Conservation (phyloP, 2,888 invertebrate genomes). For the Myopa tessellatipennis region DNA sequence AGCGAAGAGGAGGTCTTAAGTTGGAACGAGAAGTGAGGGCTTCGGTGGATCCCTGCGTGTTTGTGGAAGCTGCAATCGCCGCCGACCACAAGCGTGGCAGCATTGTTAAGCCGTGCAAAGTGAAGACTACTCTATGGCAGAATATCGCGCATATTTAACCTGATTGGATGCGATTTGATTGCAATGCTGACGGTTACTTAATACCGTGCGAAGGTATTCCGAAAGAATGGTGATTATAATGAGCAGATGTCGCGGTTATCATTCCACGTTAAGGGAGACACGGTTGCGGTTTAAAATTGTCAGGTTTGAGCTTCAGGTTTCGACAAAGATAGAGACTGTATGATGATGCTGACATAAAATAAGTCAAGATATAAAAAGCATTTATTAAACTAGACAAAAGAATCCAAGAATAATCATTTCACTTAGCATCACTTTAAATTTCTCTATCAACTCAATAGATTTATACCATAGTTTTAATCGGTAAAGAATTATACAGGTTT, state of each 20-base stretch:
- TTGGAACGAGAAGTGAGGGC: constrained; percentile 2
- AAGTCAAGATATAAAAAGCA: too few relatives aligned
- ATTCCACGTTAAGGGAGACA: too few relatives aligned
- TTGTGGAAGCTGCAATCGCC: background rate
- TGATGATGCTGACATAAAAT: too few relatives aligned
- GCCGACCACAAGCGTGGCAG: background rate
- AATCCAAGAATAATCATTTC: too few relatives aligned
- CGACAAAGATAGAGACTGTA: too few relatives aligned
- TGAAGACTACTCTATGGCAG: background rate
- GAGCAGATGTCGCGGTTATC: background rate
- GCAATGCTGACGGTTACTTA: constrained; percentile 17
- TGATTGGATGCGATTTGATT: constrained; percentile 41
- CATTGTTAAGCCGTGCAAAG: background rate
- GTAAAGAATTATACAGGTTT: too few relatives aligned
- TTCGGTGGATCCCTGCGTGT: background rate
- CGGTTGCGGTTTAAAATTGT: background rate
- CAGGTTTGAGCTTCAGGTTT: background rate
- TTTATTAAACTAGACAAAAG: too few relatives aligned
- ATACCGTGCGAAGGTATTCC: constrained; percentile 37
- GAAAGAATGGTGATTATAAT: constrained; percentile 29
- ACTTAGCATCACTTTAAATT: too few relatives aligned
- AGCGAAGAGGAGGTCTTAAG: background rate
- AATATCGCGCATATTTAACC: background rate
- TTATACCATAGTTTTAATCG: too few relatives aligned
- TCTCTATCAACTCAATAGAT: too few relatives aligned